Conservation (phyloP, 2,113 vertebrate genomes). For the Corythaeola cristata region DNA sequence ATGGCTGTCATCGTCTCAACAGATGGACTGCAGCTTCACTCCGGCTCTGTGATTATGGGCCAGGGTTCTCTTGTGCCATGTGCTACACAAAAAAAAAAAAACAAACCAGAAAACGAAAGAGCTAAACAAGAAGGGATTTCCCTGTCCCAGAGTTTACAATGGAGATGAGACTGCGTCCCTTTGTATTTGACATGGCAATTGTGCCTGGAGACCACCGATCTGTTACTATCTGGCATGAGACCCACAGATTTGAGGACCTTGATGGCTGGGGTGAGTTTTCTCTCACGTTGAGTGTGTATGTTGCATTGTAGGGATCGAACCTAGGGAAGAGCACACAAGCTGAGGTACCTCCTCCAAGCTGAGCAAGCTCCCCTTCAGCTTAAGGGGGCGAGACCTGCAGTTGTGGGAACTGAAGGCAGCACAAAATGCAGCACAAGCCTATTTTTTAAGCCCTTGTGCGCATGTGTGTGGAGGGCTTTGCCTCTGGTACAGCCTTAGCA, state of each 20-base stretch:
- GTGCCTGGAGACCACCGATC: neutral
- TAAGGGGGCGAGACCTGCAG: fast-evolving
- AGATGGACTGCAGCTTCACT: neutral
- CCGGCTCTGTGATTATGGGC: neutral
- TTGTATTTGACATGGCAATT: neutral
- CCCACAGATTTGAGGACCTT: fast-evolving
- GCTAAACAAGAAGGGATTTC: neutral
- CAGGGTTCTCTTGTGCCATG: neutral
- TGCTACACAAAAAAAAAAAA: neutral
- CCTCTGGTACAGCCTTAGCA: neutral
- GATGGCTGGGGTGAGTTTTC: neutral
- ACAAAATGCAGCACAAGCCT: neutral
- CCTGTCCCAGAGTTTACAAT: neutral
- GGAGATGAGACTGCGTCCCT: neutral
- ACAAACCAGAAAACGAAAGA: neutral
- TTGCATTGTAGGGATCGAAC: neutral
- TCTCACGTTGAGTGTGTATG: neutral
- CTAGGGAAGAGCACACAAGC: neutral
- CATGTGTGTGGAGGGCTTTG: neutral
- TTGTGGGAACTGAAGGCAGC: neutral
- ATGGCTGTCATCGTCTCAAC: neutral
- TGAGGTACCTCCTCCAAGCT: neutral
- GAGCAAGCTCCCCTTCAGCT: neutral
- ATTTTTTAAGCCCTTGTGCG: neutral
- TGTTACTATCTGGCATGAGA: neutral